Conservation (phyloP, 2,888 invertebrate genomes). For the Prosopocoilus inquinatus region DNA sequence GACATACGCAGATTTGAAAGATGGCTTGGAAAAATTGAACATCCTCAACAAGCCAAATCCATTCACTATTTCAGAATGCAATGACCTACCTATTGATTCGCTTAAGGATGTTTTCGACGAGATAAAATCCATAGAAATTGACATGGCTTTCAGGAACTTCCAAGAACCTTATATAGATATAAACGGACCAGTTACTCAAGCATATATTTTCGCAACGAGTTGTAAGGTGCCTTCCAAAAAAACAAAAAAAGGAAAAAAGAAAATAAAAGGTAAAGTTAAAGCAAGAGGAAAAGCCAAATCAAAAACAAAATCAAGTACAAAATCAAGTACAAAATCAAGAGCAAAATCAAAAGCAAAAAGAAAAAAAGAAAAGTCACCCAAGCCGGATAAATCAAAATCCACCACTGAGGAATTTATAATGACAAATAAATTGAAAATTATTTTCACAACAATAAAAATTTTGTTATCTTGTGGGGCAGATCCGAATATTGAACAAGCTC, state of each 20-base stretch:
- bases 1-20: neutral
- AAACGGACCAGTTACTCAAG: constrained; percentile 1
- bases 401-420: constrained; percentile 1
- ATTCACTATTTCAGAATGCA: neutral
- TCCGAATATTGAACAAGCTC: constrained; percentile 41
- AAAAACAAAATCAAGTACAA: constrained; percentile 3
- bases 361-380: neutral
- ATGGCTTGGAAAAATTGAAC: neutral
- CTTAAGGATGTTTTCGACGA: constrained; percentile 10
- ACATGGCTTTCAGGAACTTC: constrained; percentile 12
- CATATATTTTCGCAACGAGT: constrained; percentile 10
- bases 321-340: too few relatives aligned
- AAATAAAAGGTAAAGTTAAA: neutral
- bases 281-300: constrained; percentile 1
- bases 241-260: neutral
- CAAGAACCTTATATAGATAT: constrained; percentile 11
- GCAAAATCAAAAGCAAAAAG: constrained; percentile 6
- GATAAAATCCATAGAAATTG: constrained; percentile 11
- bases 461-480: constrained; percentile 42
- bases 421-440: constrained; percentile 20
- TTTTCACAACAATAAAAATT: constrained; percentile 35
- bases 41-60: neutral
- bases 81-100: neutral
- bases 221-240: neutral
- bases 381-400: neutral